phyloP scores from a whole-genome alignment of 2,888 invertebrate genomes.

The Phyllotreta striolata region DNA sequence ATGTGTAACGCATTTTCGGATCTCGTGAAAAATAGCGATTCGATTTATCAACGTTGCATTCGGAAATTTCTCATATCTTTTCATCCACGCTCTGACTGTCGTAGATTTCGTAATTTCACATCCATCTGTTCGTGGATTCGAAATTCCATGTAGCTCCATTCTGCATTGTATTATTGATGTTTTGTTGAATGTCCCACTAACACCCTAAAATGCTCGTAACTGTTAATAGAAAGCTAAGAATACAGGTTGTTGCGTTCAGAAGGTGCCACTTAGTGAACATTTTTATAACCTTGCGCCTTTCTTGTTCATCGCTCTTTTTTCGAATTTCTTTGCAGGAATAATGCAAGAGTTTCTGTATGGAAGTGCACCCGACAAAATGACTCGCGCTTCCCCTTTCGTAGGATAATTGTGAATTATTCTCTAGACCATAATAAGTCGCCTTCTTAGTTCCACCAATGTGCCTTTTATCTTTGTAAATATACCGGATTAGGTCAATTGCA shows the following conservation, averaged over 20 bases:
- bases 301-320: conserved; percentile 11
- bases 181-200: conserved; percentile 24
- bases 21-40: not conserved
- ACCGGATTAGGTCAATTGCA: no score
- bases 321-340: no score
- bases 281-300: conserved; percentile 23
- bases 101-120: conserved; percentile 10
- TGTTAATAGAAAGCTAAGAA: conserved; percentile 23
- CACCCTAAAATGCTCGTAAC: conserved; percentile 25
- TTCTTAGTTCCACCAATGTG: conserved; percentile 38
- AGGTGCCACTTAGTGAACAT: conserved; percentile 19
- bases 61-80: conserved; percentile 17
- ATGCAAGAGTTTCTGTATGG: no score
- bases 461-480: conserved; percentile 19
- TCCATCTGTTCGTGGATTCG: conserved; percentile 17
- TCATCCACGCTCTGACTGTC: conserved; percentile 12
- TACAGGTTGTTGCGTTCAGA: conserved; percentile 18
- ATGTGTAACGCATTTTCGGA: not conserved
- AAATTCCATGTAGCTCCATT: conserved; percentile 10
- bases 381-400: conserved; percentile 18
- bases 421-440: conserved; percentile 17
- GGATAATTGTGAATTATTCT: conserved; percentile 19
- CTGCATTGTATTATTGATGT: conserved; percentile 15
- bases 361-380: no score
- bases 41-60: conserved; percentile 13